Evolutionary conservation across 2,888 invertebrate species (phyloP).

Genomic region (Pherbina coryleti): DNA sequence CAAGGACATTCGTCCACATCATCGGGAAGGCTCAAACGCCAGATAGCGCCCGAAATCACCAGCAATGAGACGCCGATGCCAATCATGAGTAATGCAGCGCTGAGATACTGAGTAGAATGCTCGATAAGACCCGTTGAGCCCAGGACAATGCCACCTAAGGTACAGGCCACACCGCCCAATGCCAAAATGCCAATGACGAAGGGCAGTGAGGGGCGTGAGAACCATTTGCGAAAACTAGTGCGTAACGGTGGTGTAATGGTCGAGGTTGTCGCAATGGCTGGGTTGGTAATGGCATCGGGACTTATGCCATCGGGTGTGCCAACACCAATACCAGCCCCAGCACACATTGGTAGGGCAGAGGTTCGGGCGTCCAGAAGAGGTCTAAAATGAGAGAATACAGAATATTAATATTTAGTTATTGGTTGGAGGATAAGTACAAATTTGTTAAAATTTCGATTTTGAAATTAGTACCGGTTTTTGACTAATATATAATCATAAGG

Average conservation of each 20-base stretch:
- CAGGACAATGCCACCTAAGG: conserved; percentile 67
- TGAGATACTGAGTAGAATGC: conserved; percentile 67
- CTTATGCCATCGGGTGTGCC: background rate
- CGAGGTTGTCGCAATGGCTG: conserved; percentile 21
- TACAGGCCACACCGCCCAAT: conserved; percentile 67
- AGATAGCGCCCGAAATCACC: conserved; percentile 93
- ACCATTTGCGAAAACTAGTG: conserved; percentile 63
- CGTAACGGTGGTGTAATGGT: conserved; percentile 48
- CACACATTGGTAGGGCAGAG: conserved; percentile 32
- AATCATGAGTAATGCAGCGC: conserved; percentile 67
- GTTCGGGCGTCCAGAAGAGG: conserved; percentile 36
- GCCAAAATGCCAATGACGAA: conserved; percentile 68
- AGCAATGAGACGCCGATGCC: conserved; percentile 91
- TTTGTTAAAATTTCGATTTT: too few species aligned
- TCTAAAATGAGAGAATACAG: conserved; percentile 20
- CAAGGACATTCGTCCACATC: conserved; percentile 80
- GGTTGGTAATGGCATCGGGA: conserved; percentile 4
- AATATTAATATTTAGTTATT: background rate
- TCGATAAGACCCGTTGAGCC: conserved; percentile 68
- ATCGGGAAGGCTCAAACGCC: conserved; percentile 88
- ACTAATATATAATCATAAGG: background rate
- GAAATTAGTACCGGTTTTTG: background rate
- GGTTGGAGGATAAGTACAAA: too few species aligned
- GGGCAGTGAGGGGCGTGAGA: conserved; percentile 65
- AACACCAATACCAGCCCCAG: background rate